These are phyloP conservation scores for Cyaniris semiargus DNA, from an alignment of 2,888 invertebrate genomes.

Conservation along the genomic window DNA sequence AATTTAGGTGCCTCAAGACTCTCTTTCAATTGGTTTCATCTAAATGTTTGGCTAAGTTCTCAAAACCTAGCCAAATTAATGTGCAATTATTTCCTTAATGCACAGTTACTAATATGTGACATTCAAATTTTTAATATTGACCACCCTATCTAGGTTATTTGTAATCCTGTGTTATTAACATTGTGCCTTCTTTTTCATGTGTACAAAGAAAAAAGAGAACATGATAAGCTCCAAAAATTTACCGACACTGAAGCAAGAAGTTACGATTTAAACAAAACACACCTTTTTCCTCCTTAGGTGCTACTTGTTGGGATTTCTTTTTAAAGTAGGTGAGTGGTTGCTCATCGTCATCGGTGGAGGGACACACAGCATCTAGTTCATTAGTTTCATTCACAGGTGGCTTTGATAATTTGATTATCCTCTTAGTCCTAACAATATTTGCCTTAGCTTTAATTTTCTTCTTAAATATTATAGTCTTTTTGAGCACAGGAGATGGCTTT, in stretches of 20 bases:
- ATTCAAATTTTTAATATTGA: not conserved
- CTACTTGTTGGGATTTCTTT: conserved; percentile 21
- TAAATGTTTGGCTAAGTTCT: too few species aligned
- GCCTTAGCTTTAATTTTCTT: conserved; percentile 28
- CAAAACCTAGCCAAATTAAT: not conserved
- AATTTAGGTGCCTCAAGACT: too few species aligned
- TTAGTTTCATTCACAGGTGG: not conserved
- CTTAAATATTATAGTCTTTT: conserved; percentile 14
- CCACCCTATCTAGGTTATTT: too few species aligned
- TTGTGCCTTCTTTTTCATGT: too few species aligned
- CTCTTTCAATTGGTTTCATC: too few species aligned
- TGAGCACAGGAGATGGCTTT: conserved; percentile 22
- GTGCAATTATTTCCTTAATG: not conserved
- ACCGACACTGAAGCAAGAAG: not conserved
- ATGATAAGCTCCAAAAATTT: not conserved
- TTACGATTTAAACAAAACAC: not conserved
- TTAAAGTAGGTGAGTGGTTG: conserved; percentile 27
- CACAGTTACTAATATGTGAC: not conserved
- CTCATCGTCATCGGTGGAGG: conserved; percentile 28
- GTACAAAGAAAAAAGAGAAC: not conserved
- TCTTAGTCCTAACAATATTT: conserved; percentile 28
- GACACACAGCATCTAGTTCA: conserved; percentile 26
- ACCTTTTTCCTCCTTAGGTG: conserved; percentile 20
- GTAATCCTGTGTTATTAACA: not conserved
- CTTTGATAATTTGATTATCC: conserved; percentile 19